Evolutionary conservation across 2,113 vertebrate species (phyloP).

Genomic region (Centrocercus urophasianus): DNA sequence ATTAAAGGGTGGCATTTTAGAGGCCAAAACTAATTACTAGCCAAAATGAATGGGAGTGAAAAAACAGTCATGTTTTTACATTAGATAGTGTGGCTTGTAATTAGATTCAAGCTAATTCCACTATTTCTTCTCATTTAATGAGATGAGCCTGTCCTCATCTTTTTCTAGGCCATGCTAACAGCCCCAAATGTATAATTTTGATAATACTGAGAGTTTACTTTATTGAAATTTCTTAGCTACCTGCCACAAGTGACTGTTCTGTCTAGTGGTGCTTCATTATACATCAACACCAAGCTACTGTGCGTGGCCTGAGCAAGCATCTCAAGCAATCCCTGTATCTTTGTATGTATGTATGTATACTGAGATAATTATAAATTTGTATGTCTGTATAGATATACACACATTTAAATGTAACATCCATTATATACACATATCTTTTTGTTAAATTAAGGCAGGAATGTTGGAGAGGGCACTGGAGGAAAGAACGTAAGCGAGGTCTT

Average conservation of each 20-base stretch:
- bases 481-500: background rate
- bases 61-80: slow-evolving; percentile 99
- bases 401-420: background rate
- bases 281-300: slow-evolving; percentile 67
- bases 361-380: background rate
- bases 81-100: slow-evolving; percentile 99
- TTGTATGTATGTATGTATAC: background rate
- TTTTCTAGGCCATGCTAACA: slow-evolving; percentile 90
- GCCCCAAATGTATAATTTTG: slow-evolving; percentile 98
- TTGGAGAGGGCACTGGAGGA: background rate
- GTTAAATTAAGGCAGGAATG: background rate
- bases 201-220: slow-evolving; percentile 98
- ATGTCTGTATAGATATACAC: background rate
- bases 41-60: slow-evolving; percentile 99
- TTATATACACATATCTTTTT: background rate
- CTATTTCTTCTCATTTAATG: slow-evolving; percentile 99
- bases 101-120: slow-evolving; percentile 99
- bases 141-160: slow-evolving; percentile 97
- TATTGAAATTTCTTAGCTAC: slow-evolving; percentile 96
- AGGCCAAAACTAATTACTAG: slow-evolving; percentile 99
- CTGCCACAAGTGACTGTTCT: slow-evolving; percentile 95
- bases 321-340: slow-evolving; percentile 20
- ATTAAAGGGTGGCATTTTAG: slow-evolving; percentile 99
- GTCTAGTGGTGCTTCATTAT: slow-evolving; percentile 89
- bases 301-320: slow-evolving; percentile 49